These are phyloP conservation scores for Drosophila orosa DNA, from an alignment of 1,140 invertebrate genomes.

Conservation along the genomic window DNA sequence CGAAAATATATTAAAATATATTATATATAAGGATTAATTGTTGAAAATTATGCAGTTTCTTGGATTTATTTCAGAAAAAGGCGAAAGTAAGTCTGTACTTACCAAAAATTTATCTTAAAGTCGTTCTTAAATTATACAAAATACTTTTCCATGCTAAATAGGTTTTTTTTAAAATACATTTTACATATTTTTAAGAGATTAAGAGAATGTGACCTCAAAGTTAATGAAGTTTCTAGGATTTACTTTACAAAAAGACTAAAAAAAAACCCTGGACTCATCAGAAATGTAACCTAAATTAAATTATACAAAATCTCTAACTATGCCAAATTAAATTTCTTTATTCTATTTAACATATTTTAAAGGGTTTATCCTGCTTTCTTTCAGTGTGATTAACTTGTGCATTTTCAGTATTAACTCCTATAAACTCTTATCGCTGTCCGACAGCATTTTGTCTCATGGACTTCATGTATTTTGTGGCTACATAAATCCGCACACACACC, in stretches of 20 bases:
- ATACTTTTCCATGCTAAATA: no score
- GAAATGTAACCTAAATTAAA: no score
- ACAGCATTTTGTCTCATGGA: background rate
- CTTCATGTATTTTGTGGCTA: slow-evolving; percentile 10
- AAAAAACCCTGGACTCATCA: no score
- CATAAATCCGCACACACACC: slow-evolving; percentile 26
- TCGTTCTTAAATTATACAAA: background rate
- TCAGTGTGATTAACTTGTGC: background rate
- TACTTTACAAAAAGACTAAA: no score
- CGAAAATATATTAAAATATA: no score
- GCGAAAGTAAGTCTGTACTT: no score
- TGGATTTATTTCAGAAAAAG: background rate
- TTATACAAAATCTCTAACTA: background rate
- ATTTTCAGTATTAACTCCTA: background rate
- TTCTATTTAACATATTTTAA: background rate
- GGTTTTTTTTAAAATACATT: no score
- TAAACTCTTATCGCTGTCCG: slow-evolving; percentile 4
- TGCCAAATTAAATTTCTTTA: background rate
- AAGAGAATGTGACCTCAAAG: no score
- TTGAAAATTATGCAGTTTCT: background rate
- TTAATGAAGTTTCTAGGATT: no score
- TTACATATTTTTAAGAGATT: no score
- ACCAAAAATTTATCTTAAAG: no score
- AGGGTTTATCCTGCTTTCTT: background rate
- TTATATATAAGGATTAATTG: background rate